Evolutionary conservation across 2,113 vertebrate species (phyloP).

Genomic region (Cisticola juncidis): DNA sequence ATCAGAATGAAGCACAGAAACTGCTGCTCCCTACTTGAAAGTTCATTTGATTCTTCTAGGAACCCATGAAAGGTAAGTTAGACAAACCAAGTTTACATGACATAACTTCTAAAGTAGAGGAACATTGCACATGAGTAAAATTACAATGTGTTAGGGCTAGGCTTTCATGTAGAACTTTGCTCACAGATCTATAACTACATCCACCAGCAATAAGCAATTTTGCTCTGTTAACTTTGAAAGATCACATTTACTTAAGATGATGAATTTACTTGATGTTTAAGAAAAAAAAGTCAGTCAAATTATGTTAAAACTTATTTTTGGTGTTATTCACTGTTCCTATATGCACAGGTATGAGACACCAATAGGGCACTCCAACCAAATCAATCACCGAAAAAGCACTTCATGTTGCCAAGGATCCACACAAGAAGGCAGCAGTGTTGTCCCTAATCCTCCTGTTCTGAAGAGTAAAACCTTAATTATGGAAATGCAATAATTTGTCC

Average conservation of each 20-base stretch:
- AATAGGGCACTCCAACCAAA: neutral
- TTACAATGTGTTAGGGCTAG: neutral
- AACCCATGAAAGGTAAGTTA: neutral
- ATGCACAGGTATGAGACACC: neutral
- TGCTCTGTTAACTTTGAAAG: neutral
- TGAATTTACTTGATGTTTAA: neutral
- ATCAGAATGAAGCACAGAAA: neutral
- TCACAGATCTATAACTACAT: neutral
- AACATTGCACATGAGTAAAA: neutral
- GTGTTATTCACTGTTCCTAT: neutral
- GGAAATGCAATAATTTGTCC: neutral
- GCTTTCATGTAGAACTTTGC: neutral
- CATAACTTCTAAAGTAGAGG: neutral
- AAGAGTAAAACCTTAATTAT: neutral
- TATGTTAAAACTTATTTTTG: neutral
- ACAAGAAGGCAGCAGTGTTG: neutral
- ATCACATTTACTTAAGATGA: neutral
- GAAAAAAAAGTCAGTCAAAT: neutral
- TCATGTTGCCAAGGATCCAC: neutral
- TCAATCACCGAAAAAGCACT: neutral
- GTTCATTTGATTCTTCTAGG: neutral
- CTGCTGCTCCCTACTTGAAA: neutral
- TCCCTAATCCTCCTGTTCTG: neutral
- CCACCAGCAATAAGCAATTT: neutral
- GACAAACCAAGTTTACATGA: neutral